A percentile compares a stretch with the other conserved stretches of the same genome.
Evolutionary conservation across 2,113 vertebrate species (phyloP).

Genomic region (Heterocephalus glaber): DNA sequence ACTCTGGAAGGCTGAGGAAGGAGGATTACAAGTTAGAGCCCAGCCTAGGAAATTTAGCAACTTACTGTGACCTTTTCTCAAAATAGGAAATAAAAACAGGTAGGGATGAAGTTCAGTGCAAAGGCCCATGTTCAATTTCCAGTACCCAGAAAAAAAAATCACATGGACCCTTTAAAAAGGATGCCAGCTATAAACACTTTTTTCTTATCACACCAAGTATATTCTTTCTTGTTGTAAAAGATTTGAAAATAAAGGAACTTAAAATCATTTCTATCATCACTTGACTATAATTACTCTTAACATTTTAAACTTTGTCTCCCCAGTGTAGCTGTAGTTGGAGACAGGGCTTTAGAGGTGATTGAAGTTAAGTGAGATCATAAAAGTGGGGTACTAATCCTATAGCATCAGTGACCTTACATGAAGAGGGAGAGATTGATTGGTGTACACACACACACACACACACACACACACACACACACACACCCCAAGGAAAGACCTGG

Average conservation of each 20-base stretch:
- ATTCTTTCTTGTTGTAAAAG: not conserved
- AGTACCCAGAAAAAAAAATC: not conserved
- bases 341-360: not conserved
- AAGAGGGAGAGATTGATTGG: not conserved
- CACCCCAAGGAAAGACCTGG: not conserved
- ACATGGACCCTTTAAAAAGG: not conserved
- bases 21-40: not conserved
- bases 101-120: not conserved
- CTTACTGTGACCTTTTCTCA: not conserved
- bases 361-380: not conserved
- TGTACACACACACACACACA: not conserved
- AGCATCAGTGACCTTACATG: not conserved
- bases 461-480: not conserved
- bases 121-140: not conserved
- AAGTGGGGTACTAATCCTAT: not conserved
- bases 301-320: not conserved
- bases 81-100: not conserved
- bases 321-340: not conserved
- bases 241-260: not conserved
- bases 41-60: not conserved
- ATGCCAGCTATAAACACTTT: not conserved
- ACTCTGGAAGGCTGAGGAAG: not conserved
- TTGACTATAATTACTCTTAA: not conserved
- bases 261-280: not conserved
- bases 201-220: not conserved